These are phyloP conservation scores for Himantopus leucocephalus DNA, from an alignment of 2,113 vertebrate species.

Conservation along the genomic window DNA sequence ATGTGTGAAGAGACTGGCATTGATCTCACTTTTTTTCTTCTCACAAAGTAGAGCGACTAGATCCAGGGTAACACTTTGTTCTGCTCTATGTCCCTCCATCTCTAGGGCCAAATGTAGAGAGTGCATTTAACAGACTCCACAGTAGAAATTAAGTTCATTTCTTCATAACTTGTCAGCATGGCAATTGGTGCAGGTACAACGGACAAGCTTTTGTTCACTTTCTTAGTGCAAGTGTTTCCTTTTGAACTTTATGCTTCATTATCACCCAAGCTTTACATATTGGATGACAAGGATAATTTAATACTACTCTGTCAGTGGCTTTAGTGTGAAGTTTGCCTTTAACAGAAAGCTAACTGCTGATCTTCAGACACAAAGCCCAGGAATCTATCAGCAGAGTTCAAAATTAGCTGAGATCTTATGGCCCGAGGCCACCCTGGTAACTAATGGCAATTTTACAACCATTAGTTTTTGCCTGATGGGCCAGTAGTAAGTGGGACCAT, in stretches of 20 bases:
- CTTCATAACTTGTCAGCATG: background rate
- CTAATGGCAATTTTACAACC: conserved; percentile 48
- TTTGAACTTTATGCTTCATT: conserved; percentile 24
- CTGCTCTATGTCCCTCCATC: background rate
- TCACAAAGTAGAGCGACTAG: background rate
- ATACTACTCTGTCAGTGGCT: background rate
- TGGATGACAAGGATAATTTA: conserved; percentile 33
- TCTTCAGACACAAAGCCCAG: conserved; percentile 40
- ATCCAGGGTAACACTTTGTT: background rate
- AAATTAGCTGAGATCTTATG: conserved; percentile 51
- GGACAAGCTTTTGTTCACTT: background rate
- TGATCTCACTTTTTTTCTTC: background rate
- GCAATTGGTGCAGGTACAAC: background rate
- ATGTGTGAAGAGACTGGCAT: background rate
- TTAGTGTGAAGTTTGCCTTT: conserved; percentile 21
- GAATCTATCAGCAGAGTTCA: conserved; percentile 48
- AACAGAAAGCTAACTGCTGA: conserved; percentile 52
- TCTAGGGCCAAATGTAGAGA: background rate
- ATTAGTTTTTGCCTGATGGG: conserved; percentile 38
- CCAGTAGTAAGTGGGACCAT: background rate
- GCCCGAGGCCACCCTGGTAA: conserved; percentile 32
- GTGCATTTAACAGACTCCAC: background rate
- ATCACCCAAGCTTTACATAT: background rate
- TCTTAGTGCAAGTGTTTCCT: background rate
- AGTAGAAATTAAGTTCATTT: background rate